Evolutionary conservation across 2,797 vertebrate species (phyloP).

Genomic region (Pogoniulus pusillus): DNA sequence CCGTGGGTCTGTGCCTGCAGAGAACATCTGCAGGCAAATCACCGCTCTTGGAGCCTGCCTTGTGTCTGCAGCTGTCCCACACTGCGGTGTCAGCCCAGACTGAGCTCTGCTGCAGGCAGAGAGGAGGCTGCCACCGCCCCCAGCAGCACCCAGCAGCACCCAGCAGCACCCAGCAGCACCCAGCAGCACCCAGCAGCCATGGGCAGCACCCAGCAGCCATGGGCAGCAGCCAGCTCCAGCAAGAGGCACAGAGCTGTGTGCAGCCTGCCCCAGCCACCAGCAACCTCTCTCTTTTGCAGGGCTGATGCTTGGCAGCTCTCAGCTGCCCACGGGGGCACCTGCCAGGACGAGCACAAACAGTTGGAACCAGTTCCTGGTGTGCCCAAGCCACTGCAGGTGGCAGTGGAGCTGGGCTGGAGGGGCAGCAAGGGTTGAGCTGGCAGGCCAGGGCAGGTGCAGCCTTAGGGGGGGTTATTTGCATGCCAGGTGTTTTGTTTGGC

Average conservation of each 20-base stretch:
- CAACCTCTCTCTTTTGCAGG: background rate
- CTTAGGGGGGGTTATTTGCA: background rate
- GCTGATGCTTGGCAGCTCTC: background rate
- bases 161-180: no score
- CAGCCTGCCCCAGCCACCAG: fast-evolving
- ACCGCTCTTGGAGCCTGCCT: background rate
- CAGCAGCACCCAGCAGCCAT: fast-evolving
- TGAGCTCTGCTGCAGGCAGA: fast-evolving
- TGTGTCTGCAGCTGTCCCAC: background rate
- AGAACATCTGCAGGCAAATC: background rate
- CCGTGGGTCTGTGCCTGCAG: fast-evolving
- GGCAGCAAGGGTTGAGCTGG: background rate
- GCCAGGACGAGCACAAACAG: fast-evolving
- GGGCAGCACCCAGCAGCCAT: fast-evolving
- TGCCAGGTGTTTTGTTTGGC: background rate
- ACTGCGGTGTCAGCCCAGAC: background rate
- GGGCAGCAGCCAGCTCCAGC: background rate
- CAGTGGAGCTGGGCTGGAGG: background rate
- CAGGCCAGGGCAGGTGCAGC: fast-evolving
- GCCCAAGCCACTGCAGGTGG: background rate
- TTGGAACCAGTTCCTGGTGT: background rate
- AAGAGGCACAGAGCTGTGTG: fast-evolving
- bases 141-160: fast-evolving
- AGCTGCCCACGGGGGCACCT: background rate
- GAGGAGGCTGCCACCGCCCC: background rate